A percentile compares a stretch with the other conserved stretches of the same genome.
Conservation (phyloP, 2,888 invertebrate genomes). For the Fragum sueziense region DNA sequence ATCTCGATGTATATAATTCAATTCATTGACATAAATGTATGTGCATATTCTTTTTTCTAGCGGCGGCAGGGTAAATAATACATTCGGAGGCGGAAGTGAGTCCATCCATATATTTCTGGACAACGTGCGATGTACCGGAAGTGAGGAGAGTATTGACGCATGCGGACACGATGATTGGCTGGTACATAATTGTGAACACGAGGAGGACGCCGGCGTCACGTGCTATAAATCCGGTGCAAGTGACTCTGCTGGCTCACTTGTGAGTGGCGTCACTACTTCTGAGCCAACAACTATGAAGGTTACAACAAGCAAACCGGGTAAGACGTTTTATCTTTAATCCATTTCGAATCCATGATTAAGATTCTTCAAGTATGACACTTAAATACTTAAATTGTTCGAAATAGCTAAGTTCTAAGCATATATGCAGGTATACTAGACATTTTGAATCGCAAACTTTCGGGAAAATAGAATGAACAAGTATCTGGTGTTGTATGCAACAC, state of each 20-base stretch:
- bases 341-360: no score
- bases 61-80: slow-evolving; percentile 55
- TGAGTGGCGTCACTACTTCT: background rate
- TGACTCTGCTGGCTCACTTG: background rate
- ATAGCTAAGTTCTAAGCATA: no score
- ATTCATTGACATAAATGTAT: no score
- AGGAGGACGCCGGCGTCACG: slow-evolving; percentile 69
- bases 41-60: no score
- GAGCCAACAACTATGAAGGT: background rate
- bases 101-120: slow-evolving; percentile 59
- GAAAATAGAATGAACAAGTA: no score
- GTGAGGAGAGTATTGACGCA: slow-evolving; percentile 55
- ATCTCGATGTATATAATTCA: no score
- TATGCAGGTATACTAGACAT: no score
- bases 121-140: slow-evolving; percentile 67
- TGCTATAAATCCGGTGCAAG: slow-evolving; percentile 39
- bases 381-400: no score
- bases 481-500: no score
- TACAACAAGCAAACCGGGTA: background rate
- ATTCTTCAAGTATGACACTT: no score
- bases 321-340: no score
- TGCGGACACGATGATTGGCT: slow-evolving; percentile 63
- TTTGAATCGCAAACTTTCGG: no score
- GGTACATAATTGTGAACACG: slow-evolving; percentile 63
- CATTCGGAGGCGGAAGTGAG: slow-evolving; percentile 54